Conservation (phyloP, 92 coral and sea anemone genomes). For the Epizoanthus scotinus region DNA sequence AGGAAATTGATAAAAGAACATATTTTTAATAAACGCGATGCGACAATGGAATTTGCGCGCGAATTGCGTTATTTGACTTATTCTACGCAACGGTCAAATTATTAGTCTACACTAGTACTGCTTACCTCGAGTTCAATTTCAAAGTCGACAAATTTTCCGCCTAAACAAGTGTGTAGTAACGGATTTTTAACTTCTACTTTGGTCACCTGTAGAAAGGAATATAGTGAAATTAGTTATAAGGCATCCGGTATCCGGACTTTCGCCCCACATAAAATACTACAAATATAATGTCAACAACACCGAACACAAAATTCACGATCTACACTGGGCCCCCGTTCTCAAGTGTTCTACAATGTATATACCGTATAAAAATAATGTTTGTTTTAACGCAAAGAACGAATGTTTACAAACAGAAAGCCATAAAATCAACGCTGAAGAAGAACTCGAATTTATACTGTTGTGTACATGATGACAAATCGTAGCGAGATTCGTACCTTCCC, state of each 20-base stretch:
- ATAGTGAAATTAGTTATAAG: background rate
- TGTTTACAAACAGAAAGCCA: no score
- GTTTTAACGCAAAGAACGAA: no score
- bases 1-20: conserved; percentile 1
- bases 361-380: no score
- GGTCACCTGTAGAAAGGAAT: conserved; percentile 49
- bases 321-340: no score
- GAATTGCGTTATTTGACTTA: background rate
- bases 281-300: no score
- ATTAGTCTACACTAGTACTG: background rate
- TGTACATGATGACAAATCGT: no score
- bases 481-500: conserved; percentile 6
- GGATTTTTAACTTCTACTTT: conserved; percentile 71
- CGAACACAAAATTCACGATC: no score
- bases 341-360: no score
- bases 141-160: conserved; percentile 85
- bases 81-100: background rate
- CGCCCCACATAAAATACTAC: no score
- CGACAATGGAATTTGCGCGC: background rate
- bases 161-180: conserved; percentile 65
- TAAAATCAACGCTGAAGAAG: no score
- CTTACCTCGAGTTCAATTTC: conserved; percentile 87
- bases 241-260: no score
- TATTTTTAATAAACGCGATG: background rate
- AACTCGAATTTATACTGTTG: no score